These are phyloP conservation scores for Apis cerana DNA, from an alignment of 1,140 invertebrate species.

Conservation along the genomic window DNA sequence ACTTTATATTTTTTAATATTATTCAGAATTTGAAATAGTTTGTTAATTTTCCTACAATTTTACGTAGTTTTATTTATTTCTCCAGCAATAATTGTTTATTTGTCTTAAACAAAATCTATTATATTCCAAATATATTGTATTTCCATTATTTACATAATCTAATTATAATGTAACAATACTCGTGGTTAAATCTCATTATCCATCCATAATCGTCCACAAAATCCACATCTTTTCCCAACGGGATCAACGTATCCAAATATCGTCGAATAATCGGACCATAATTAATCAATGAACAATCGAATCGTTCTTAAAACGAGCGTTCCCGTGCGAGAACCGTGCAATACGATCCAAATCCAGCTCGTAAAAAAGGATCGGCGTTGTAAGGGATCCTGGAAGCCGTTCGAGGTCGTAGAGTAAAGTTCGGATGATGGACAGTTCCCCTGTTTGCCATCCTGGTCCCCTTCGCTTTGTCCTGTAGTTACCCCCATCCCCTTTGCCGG, in stretches of 20 bases:
- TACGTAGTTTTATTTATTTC: too few relatives aligned
- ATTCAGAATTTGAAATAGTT: too few relatives aligned
- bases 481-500: neutral
- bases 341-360: conserved; percentile 53
- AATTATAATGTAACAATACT: too few relatives aligned
- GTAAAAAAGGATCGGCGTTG: conserved; percentile 54
- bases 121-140: too few relatives aligned
- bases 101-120: too few relatives aligned
- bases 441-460: conserved; percentile 50
- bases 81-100: too few relatives aligned
- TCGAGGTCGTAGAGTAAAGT: conserved; percentile 50
- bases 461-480: neutral
- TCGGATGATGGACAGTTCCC: conserved; percentile 60
- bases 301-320: neutral
- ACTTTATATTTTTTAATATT: too few relatives aligned
- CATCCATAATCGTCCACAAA: too few relatives aligned
- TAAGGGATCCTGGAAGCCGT: conserved; percentile 50
- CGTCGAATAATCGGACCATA: neutral
- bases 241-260: neutral
- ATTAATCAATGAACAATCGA: neutral
- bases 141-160: too few relatives aligned
- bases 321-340: neutral
- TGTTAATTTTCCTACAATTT: too few relatives aligned
- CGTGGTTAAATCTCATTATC: too few relatives aligned
- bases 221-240: too few relatives aligned